A percentile compares a stretch with the other conserved stretches of the same genome.
Evolutionary conservation across 2,797 vertebrate species (phyloP).

Genomic region (Urosaurus nigricauda): DNA sequence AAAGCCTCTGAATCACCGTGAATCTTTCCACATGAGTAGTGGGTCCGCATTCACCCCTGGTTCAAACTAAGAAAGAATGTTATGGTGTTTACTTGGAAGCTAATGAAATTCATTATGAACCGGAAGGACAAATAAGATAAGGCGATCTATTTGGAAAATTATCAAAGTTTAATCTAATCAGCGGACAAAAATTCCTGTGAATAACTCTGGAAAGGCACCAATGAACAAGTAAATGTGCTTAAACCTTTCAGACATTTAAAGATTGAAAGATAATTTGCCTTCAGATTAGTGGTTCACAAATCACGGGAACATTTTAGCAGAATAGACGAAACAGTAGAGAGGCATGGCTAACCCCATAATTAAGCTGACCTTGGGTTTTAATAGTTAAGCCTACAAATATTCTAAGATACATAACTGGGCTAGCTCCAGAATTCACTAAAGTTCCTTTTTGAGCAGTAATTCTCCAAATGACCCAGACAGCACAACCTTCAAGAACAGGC

Average conservation of each 20-base stretch:
- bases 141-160: neutral
- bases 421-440: neutral
- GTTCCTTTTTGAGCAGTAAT: no score
- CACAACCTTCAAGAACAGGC: no score
- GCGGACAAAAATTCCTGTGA: neutral
- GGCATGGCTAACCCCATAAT: neutral
- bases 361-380: neutral
- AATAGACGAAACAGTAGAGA: neutral
- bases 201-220: neutral
- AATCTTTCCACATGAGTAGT: neutral
- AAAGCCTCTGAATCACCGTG: neutral
- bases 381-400: neutral
- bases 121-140: neutral
- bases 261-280: conserved; percentile 24
- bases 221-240: neutral
- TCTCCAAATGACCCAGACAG: no score
- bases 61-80: neutral
- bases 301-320: conserved; percentile 6
- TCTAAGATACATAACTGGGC: neutral
- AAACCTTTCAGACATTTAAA: neutral
- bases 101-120: neutral
- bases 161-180: neutral
- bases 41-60: neutral
- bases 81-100: neutral
- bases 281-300: neutral